phyloP scores from a whole-genome alignment of 2,113 vertebrate genomes.

The Odocoileus hemionus region DNA sequence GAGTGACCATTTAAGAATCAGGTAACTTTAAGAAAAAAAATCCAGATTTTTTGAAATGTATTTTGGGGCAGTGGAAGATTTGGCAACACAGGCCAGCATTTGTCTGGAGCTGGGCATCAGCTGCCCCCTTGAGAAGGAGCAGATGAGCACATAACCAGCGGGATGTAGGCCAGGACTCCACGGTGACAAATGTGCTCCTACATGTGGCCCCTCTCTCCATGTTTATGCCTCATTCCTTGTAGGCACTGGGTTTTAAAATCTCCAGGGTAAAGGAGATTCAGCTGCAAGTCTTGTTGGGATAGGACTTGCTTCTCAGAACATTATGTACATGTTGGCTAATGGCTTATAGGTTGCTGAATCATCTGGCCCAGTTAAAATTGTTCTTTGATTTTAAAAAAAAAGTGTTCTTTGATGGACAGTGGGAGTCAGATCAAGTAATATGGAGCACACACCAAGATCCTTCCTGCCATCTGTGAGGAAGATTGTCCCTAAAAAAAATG shows the following conservation, averaged over 20 bases:
- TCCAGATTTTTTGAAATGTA: neutral
- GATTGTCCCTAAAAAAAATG: neutral
- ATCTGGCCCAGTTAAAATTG: neutral
- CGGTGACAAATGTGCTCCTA: neutral
- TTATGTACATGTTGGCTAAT: neutral
- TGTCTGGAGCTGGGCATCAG: neutral
- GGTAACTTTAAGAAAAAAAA: neutral
- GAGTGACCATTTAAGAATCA: neutral
- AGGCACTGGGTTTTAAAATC: neutral
- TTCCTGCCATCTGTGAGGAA: neutral
- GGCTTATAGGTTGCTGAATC: neutral
- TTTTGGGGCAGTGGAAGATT: neutral
- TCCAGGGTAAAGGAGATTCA: neutral
- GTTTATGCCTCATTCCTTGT: neutral
- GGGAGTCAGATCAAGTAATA: neutral
- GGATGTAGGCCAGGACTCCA: neutral
- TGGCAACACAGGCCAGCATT: accelerated
- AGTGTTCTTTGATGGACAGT: neutral
- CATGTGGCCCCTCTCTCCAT: neutral
- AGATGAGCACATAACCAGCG: accelerated
- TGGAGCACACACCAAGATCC: neutral
- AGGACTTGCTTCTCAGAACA: neutral
- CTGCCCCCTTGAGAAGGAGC: accelerated
- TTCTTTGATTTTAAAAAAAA: neutral
- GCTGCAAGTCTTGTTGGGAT: neutral